Evolutionary conservation across 2,797 vertebrate species (phyloP).

Genomic region (Cetoscarus ocellatus): DNA sequence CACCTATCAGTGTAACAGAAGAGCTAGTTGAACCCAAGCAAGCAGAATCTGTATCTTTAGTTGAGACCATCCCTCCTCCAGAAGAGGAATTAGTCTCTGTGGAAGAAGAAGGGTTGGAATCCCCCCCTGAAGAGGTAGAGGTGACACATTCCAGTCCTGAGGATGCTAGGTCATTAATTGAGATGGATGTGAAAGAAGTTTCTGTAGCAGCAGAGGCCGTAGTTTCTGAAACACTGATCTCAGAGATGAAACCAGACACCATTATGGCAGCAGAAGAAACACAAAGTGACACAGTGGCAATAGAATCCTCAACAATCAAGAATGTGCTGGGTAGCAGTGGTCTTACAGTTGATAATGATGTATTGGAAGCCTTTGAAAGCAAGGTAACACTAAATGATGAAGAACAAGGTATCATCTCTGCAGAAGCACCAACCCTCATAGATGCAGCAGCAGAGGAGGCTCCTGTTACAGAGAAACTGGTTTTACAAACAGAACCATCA

Average conservation of each 20-base stretch:
- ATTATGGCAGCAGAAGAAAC: constrained; percentile 17
- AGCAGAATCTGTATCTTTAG: constrained; percentile 14
- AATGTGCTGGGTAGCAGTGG: constrained; percentile 9
- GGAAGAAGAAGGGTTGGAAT: constrained; percentile 31
- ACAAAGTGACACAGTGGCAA: neutral
- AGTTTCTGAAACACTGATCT: constrained; percentile 14
- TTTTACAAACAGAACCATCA: neutral
- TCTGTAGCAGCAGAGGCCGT: constrained; percentile 9
- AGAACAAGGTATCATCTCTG: neutral
- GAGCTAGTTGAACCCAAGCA: constrained; percentile 21
- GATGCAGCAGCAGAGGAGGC: constrained; percentile 16
- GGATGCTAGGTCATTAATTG: constrained; percentile 1
- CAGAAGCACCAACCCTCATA: neutral
- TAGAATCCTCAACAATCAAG: constrained; percentile 20
- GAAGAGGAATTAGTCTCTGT: constrained; percentile 16
- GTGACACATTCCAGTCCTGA: constrained; percentile 22
- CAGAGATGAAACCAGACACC: constrained; percentile 7
- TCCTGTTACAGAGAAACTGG: neutral
- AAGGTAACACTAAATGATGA: constrained; percentile 4
- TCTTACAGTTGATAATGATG: neutral
- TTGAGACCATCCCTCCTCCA: neutral
- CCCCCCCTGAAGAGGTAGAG: constrained; percentile 15
- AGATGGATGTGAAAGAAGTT: constrained; percentile 27
- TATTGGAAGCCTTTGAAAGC: neutral
- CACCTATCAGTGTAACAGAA: constrained; percentile 9